A percentile compares a stretch with the other conserved stretches of the same genome.
Evolutionary conservation across 1,140 invertebrate genomes (phyloP).

Genomic region (Pomacea maculata): DNA sequence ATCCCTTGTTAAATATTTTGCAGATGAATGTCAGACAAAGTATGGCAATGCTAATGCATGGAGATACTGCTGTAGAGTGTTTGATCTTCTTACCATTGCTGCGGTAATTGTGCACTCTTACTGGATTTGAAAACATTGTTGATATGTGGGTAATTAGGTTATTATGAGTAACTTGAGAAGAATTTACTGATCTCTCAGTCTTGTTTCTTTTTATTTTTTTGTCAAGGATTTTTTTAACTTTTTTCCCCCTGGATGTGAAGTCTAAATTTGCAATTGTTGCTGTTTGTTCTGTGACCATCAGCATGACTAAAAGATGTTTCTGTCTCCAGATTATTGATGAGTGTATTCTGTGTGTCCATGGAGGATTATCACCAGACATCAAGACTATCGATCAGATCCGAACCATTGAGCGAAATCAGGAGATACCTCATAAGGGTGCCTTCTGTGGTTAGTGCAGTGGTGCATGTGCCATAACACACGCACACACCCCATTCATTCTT

Average conservation of each 20-base stretch:
- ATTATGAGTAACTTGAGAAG: not conserved
- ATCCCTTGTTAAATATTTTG: constrained; percentile 24
- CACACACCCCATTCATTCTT: constrained; percentile 35
- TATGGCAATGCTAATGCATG: constrained; percentile 99
- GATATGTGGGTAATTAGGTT: not conserved
- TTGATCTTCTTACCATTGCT: constrained; percentile 96
- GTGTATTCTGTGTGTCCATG: constrained; percentile 96
- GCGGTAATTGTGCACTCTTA: constrained; percentile 74
- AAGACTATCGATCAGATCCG: constrained; percentile 98
- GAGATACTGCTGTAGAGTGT: constrained; percentile 97
- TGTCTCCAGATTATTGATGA: constrained; percentile 89
- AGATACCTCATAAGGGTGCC: constrained; percentile 94
- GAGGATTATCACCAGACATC: constrained; percentile 97
- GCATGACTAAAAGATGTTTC: not conserved
- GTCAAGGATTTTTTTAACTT: not conserved
- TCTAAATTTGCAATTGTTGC: no score
- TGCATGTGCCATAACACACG: constrained; percentile 7
- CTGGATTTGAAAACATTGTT: not conserved
- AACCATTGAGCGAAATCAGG: constrained; percentile 93
- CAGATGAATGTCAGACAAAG: constrained; percentile 98
- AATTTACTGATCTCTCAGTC: not conserved
- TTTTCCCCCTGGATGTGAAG: not conserved
- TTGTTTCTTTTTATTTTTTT: not conserved
- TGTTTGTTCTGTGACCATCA: no score
- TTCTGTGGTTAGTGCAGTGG: constrained; percentile 66